phyloP scores from a whole-genome alignment of 1,140 invertebrate species.

The Dinoponera quadriceps region DNA sequence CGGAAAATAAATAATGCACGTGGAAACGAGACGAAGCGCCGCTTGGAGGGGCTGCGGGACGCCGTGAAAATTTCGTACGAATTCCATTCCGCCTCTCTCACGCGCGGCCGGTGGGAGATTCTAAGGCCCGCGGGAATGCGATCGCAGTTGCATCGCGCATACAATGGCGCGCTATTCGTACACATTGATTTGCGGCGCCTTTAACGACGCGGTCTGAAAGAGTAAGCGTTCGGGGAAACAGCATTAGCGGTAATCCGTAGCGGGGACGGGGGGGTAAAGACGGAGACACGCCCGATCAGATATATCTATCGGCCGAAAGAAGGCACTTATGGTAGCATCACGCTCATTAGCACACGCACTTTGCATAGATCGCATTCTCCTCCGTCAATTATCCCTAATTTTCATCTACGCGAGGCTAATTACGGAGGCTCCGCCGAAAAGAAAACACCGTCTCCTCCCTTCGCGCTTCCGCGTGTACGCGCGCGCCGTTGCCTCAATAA shows the following conservation, averaged over 20 bases:
- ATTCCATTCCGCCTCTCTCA: neutral
- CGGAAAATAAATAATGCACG: neutral
- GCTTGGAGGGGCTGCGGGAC: too few relatives aligned
- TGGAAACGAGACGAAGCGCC: too few relatives aligned
- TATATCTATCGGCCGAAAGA: neutral
- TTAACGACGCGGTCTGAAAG: constrained; percentile 17
- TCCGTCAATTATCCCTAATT: neutral
- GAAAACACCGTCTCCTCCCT: too few relatives aligned
- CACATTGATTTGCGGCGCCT: constrained; percentile 3
- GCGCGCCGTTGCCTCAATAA: neutral
- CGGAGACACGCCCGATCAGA: constrained; percentile 9
- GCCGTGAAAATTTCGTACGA: constrained; percentile 7
- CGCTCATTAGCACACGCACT: neutral
- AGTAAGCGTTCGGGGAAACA: constrained; percentile 3
- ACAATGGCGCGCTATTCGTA: neutral
- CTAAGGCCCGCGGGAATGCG: neutral
- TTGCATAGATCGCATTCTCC: neutral
- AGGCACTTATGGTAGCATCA: neutral
- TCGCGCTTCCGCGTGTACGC: too few relatives aligned
- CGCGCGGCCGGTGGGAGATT: neutral
- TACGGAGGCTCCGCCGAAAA: neutral
- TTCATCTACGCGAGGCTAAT: neutral
- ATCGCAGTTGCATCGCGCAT: neutral
- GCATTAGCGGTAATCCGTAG: neutral
- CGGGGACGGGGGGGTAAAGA: neutral